Evolutionary conservation across 2,888 invertebrate species (phyloP).

Genomic region (Cepaea hortensis): DNA sequence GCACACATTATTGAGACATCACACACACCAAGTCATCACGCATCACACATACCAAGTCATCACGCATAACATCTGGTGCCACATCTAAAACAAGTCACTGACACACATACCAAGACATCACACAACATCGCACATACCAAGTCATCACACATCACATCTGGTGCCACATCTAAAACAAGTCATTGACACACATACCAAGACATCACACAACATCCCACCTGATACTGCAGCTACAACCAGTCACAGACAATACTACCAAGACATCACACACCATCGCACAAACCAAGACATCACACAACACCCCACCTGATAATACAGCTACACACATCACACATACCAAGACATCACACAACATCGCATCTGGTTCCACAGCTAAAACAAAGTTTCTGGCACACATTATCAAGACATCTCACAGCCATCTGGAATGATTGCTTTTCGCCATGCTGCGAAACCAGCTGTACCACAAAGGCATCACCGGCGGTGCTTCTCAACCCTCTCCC

Average conservation of each 20-base stretch:
- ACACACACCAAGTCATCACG: too few species aligned
- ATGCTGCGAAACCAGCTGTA: slow-evolving; percentile 30
- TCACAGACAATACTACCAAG: not conserved
- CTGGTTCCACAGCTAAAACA: slow-evolving; percentile 57
- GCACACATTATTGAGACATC: too few species aligned
- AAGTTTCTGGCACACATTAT: slow-evolving; percentile 53
- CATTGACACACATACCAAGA: too few species aligned
- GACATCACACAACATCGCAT: slow-evolving; percentile 30
- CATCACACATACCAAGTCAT: too few species aligned
- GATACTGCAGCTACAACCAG: too few species aligned
- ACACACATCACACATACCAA: not conserved
- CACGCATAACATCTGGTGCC: too few species aligned
- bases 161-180: too few species aligned
- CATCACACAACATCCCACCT: too few species aligned
- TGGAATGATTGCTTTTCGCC: not conserved
- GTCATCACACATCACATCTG: too few species aligned
- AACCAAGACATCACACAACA: not conserved
- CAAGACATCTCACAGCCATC: not conserved
- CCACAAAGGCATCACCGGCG: slow-evolving; percentile 24
- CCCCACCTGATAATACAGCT: not conserved
- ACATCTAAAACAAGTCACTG: too few species aligned
- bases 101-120: too few species aligned
- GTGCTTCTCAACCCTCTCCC: slow-evolving; percentile 54
- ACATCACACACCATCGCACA: not conserved
- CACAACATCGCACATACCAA: too few species aligned